phyloP scores from a whole-genome alignment of 2,797 vertebrate genomes.

The Distichodus sexfasciatus region DNA sequence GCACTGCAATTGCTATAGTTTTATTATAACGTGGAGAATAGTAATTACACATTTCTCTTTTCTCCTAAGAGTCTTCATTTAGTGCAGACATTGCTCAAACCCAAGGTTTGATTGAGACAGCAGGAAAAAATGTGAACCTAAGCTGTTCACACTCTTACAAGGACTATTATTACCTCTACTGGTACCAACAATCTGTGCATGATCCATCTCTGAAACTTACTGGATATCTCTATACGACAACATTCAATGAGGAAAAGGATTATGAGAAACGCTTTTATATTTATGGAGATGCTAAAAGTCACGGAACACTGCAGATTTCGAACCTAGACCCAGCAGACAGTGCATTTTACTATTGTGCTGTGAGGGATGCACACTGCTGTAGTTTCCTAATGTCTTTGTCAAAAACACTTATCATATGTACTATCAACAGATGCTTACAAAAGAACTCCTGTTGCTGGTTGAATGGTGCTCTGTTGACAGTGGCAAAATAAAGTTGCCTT shows the following conservation, averaged over 20 bases:
- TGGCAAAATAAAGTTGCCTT: background rate
- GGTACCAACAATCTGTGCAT: conserved; percentile 53
- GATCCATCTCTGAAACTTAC: conserved; percentile 41
- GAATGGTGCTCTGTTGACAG: background rate
- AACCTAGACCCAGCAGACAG: conserved; percentile 11
- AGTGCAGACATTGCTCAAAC: conserved; percentile 33
- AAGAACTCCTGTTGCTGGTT: background rate
- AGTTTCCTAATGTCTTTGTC: conserved; percentile 16
- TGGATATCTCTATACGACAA: background rate
- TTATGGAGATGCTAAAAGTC: conserved; percentile 35
- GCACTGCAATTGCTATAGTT: background rate
- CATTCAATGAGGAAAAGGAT: conserved; percentile 24
- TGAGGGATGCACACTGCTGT: conserved; percentile 42
- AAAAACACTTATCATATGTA: conserved; percentile 26
- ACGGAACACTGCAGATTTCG: conserved; percentile 34
- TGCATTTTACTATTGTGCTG: conserved; percentile 48
- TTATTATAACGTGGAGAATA: background rate
- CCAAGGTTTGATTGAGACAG: conserved; percentile 1
- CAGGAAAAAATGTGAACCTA: conserved; percentile 49
- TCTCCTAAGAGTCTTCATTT: conserved; percentile 13
- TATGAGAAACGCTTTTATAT: conserved; percentile 44
- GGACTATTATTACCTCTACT: conserved; percentile 50
- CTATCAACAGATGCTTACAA: background rate
- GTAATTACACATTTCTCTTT: background rate
- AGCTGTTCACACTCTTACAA: conserved; percentile 52